Base-by-base conservation (phyloP, 2,888 invertebrate genomes). In the Apotomis turbidana region DNA sequence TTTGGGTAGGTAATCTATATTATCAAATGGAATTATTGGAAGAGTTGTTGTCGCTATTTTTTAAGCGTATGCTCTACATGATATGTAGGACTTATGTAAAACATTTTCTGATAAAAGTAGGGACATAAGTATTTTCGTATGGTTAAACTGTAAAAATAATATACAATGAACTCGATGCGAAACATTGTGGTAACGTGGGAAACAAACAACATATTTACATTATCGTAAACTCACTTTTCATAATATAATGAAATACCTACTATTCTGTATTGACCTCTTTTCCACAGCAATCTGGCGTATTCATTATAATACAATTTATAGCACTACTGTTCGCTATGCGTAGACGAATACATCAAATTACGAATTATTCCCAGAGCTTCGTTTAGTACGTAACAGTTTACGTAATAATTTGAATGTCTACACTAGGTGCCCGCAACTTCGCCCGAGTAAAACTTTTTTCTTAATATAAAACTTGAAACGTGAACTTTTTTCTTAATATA, bases 301-400 rank as follows among this genome's bases (percentile, higher is more conserved):
- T 63, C 57, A 63, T 63, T 15, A 49, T 60, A 60, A 52, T 36
- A 63, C 13, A 58, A 58, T 58, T 70, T 70, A 64, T 36, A 54
- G 38, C 58, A 10, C 52, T 59, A 70, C 64, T 70, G 64, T 70
- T 44, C 12, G 41, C 15, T 15, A 51, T 52, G 52, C 41, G 36
- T 3, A 49, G 46, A 52, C 15, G 41, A 70, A 41, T 44, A 46
- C 52, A 54, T 59, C 54, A 61, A 69, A 61, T 55, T 36, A 69
- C 6, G 8, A 8, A 41, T 61, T 6, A 57, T 57, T 55, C 61
- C 15, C 54, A 54, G n/a, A 60, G 60, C 44, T 51, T 68, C 59
- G 15, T 52, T 15, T 59, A 59, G 38, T 41, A 12, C 3, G 58
- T 58, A 41, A 41, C 41, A 41, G 41, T 6, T 41, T 59, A 59